phyloP scores from a whole-genome alignment of 2,113 vertebrate species.

The Corvus hawaiiensis region DNA sequence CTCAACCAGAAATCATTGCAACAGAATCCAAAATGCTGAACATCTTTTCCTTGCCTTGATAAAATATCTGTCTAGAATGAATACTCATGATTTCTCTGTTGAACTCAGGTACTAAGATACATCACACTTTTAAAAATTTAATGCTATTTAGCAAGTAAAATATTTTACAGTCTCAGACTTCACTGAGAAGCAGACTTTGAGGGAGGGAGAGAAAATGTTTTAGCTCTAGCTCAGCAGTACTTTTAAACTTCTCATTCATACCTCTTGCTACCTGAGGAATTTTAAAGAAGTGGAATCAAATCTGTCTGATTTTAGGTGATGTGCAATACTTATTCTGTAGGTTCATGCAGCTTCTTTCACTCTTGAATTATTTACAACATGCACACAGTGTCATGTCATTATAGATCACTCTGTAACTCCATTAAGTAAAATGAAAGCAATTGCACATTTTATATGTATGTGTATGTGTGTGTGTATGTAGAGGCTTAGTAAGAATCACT shows the following conservation, averaged over 20 bases:
- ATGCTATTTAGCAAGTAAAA: neutral
- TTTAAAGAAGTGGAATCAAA: conserved; percentile 7
- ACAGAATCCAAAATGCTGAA: neutral
- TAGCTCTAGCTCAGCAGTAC: neutral
- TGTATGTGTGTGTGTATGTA: neutral
- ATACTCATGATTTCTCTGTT: neutral
- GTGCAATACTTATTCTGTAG: conserved; percentile 29
- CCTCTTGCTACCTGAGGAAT: neutral
- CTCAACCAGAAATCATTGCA: neutral
- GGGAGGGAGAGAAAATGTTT: neutral
- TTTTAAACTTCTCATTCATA: neutral
- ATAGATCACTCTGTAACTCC: neutral
- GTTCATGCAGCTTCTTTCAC: neutral
- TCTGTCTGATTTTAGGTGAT: neutral
- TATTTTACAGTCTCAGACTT: neutral
- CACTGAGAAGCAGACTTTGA: neutral
- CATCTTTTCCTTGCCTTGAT: neutral
- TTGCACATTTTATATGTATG: neutral
- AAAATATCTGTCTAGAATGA: neutral
- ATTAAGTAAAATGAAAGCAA: conserved; percentile 11
- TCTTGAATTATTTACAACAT: conserved; percentile 12
- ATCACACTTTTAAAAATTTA: neutral
- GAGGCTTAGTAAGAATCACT: neutral
- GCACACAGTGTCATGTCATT: neutral
- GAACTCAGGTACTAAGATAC: neutral